Base-by-base conservation (phyloP, 2,113 vertebrate species). In the Struthio camelus region DNA sequence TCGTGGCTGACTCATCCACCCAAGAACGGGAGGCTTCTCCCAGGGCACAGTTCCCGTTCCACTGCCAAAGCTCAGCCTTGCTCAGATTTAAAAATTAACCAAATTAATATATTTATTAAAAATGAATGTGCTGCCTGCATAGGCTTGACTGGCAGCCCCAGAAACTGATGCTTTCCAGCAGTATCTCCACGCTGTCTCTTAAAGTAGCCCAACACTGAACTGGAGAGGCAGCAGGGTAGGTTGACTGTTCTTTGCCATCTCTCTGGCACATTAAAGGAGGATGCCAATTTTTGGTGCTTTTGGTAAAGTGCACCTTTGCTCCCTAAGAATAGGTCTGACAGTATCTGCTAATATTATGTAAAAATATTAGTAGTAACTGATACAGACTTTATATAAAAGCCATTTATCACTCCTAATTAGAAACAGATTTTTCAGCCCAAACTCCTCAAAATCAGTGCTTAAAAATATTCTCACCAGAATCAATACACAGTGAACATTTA, bases 1-100 rank as follows among this genome's bases (percentile, higher is more conserved):
- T 59, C 77, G 53, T 80, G 1, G 1, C 70, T 90, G 80, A 92
- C 90, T 89, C 92, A 92, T 30, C 12, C 40, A 40, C 18, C n/a
- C 64, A 94, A 87, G 91, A 94, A 89, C 83, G 71, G 71, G 53
- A 87, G 79, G 67, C 71, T 71, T 86, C 51, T 75, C 75, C 79
- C 67, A 51, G 50, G 83, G 78, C 64, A 73, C 54, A 86, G 70
- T 85, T 85, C 87, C 59, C 59, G 66, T 77, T 92, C 54, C 51
- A 30, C 76, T 78, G 81, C 85, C 87, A 85, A 95, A 96, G 54
- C 70, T 73, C 93, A 94, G 64, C 76, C 84, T 85, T 54, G 50
- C 76, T 91, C 75, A 70, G 48, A 80, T 58, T 87, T 62, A 96
- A 72, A 94, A 91, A 94, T 54, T 2, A 91, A 87, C 80, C 78